Conservation (phyloP, 1,140 invertebrate genomes). For the Sarcophaga peregrina region DNA sequence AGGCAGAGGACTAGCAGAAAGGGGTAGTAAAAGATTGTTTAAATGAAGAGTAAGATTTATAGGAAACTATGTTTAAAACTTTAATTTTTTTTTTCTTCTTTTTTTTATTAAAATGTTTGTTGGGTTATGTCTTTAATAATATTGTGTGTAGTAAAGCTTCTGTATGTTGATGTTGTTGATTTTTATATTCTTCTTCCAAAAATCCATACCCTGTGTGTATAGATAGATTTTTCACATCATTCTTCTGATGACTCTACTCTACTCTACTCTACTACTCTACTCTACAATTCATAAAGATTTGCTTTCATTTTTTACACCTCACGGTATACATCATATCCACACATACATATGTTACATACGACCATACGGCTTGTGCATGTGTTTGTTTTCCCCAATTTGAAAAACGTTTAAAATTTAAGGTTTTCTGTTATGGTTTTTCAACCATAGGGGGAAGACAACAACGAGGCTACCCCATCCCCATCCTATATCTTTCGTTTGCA, state of each 20-base stretch:
- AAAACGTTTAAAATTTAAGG: slow-evolving; percentile 25
- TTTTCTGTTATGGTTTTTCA: background rate
- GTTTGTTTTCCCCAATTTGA: background rate
- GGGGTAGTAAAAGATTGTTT: no score
- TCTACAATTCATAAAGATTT: slow-evolving; percentile 18
- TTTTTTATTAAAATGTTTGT: background rate
- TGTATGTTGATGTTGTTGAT: background rate
- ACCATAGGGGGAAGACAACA: no score
- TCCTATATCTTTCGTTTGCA: no score
- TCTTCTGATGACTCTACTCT: no score
- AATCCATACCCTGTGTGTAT: background rate
- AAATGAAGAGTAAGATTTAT: no score
- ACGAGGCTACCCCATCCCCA: no score
- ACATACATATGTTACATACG: no score
- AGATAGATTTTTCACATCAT: no score
- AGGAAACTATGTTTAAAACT: no score
- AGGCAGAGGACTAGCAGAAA: no score
- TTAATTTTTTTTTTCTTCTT: background rate
- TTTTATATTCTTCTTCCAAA: background rate
- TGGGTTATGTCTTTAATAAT: background rate
- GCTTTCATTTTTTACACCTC: slow-evolving; percentile 27
- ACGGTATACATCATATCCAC: no score
- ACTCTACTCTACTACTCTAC: background rate
- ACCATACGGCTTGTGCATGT: background rate
- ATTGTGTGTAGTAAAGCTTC: background rate